Base-by-base conservation (phyloP, 2,888 invertebrate species). In the Hypsopygia costalis region DNA sequence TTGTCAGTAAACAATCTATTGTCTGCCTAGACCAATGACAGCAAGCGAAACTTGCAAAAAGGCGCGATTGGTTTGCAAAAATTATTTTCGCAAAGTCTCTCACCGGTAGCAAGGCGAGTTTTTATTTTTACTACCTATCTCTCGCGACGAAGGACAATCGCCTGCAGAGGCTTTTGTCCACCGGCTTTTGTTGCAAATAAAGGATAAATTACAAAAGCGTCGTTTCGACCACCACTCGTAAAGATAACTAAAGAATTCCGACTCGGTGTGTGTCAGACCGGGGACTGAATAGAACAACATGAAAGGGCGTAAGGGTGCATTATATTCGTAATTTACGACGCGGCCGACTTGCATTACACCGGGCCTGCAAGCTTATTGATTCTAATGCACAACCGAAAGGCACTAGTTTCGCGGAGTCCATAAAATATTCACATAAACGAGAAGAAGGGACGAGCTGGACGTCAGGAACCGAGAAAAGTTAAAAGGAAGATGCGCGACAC, bases 41-140 rank as follows among this genome's bases (percentile, higher is more conserved):
- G 54, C 48, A 49, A 61, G 42, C 41, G 47, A 50, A 49, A 53
- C 49, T 61, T 58, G 75, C 73, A 56, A 76, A 75, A 71, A 69
- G 62, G 62, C 59, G 58, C 62, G 77, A 87, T 85, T 83, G 86
- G 86, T 65, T 82, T 85, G 87, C 87, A 76, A 87, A 88, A 80
- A 86, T 75, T 54, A 81, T 83, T 70, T 87, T 85, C 52, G 87
- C 85, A 74, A 81, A 62, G 58, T 52, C 53, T 51, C 60, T 52
- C 62, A 62, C 74, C 72, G 73, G 82, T 82, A 80, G 81, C 76
- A 53, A 61, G 51, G 45, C 57, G 47, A 55, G 52, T 59, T 67
- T 69, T 65, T 62, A 63, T 73, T 72, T 77, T 78, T 73, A 72
- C 62, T 16, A 4, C 16, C 16, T 61, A 65, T 63, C 65, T 62